Evolutionary conservation across 1,140 invertebrate genomes (phyloP), one percentile per base, ranked within the genome.

Genomic region (Ceratina calcarata): DNA sequence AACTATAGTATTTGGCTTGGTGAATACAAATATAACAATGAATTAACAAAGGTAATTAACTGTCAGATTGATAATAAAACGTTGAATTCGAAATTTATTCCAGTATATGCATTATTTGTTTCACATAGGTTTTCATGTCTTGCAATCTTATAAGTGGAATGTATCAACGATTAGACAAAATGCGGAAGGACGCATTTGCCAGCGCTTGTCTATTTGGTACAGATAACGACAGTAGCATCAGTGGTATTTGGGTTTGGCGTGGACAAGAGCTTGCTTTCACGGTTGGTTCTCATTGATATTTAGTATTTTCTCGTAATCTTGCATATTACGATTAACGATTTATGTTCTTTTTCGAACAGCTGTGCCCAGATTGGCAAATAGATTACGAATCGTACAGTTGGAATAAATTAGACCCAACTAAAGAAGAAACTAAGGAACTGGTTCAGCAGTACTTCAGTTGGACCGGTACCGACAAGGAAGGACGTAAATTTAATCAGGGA

Each of bases 341-440:
- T 0, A n/a, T 3, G 18, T 49, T n/a, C 58, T 51, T 18, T 65
- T 86, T 86, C 86, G 94, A 95, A 69, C 91, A 97, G 95, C 93
- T 99, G 55, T 95, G 94, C 85, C 95, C 96, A 67, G 98, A 99
- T 93, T 99, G 98, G 98, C 96, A 98, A 93, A 95, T 99, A 55
- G 99, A 99, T 94, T 99, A 99, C 90, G 98, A 99, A 94, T 97
- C 96, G 15, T 99, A 99, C 91, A 94, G 94, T 61, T 99, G 99
- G 99, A 98, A 95, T 85, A 99, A 99, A 93, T 93, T 99, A 60
- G 97, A 99, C 92, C 94, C 97, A 58, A 93, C 94, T 72, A 94
- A 94, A 66, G 95, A 95, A 83, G 96, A 97, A 88, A 98, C 97
- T 65, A 99, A 99, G 94, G 95, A 97, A 87, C 91, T 99, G 58